Base-by-base conservation (phyloP, 1,140 invertebrate genomes). In the Pygmarrhopalites habei region DNA sequence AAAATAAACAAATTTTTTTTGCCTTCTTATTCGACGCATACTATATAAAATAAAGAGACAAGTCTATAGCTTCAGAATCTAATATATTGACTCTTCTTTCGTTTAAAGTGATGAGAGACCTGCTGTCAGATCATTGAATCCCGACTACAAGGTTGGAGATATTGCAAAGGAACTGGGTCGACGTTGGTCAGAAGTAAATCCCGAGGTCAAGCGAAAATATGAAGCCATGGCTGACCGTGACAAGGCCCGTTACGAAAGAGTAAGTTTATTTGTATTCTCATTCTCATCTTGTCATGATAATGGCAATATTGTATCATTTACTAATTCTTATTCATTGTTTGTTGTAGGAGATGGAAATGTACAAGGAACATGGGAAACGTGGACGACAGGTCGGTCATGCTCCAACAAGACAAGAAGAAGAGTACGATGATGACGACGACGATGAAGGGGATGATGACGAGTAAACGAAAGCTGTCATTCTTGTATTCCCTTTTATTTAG, bases 151-250 rank as follows among this genome's bases (percentile, higher is more conserved):
- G 57, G 95, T 99, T 72, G 95, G 95, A 49, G 94, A 98, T 72
- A 91, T 98, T 71, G 95, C 96, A 60, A 98, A 99, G 79, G 95
- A 98, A 79, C 82, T 99, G 58, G 96, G 95, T 25, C 83, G 90
- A 73, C 85, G 89, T 73, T 99, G 96, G 96, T 90, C 92, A 35
- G 89, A 90, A 64, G 85, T 87, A 58, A 84, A 86, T 67, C 83
- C 89, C 15, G 85, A 87, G 60, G 82, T 83, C 44, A 94, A 93
- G 79, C 79, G 83, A 57, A 95, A 92, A 79, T 98, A 92, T 75
- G 94, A 98, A 77, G 85, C 85, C 70, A 84, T 92, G 79, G 93
- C 93, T 21, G 89, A 90, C 62, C 87, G 92, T 72, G 95, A 98
- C 75, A 97, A 96, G 78, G 88, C 87, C 72, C 81, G 94, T 81